These are phyloP conservation scores for Aphyosemion australe DNA, from an alignment of 2,113 vertebrate genomes.

Conservation along the genomic window DNA sequence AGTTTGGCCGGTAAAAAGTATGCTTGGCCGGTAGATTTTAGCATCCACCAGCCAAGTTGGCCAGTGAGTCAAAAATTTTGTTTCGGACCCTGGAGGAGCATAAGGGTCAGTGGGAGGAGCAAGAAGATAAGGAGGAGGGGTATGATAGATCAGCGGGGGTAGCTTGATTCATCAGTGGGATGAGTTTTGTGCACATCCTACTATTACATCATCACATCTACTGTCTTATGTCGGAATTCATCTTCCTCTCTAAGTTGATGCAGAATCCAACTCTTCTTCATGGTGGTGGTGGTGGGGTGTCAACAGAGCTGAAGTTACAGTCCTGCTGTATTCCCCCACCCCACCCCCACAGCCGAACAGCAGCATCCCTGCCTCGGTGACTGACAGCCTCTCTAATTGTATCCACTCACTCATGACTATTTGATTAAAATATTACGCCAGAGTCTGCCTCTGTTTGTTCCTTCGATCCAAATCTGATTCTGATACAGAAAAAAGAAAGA, in stretches of 20 bases:
- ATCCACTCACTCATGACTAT: slow-evolving; percentile 99
- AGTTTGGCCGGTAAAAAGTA: too few species aligned
- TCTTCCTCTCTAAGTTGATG: not conserved
- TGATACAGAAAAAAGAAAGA: slow-evolving; percentile 95
- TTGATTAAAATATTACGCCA: slow-evolving; percentile 99
- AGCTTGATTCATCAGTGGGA: too few species aligned
- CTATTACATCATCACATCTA: not conserved
- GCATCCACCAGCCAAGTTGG: too few species aligned
- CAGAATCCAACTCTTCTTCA: slow-evolving; percentile 66
- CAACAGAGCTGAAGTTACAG: too few species aligned
- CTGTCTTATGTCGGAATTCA: not conserved
- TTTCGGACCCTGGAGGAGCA: too few species aligned
- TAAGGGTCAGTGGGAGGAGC: too few species aligned
- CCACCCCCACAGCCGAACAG: not conserved
- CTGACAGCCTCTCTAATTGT: slow-evolving; percentile 99
- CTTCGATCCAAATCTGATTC: slow-evolving; percentile 98
- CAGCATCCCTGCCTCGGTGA: slow-evolving; percentile 80
- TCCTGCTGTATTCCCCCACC: not conserved
- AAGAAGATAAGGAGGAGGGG: too few species aligned
- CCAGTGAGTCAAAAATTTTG: too few species aligned
- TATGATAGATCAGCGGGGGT: too few species aligned
- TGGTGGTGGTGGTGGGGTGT: too few species aligned
- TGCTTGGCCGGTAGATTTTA: too few species aligned
- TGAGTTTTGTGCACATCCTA: not conserved
- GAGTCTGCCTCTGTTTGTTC: slow-evolving; percentile 99